Base-by-base conservation (phyloP, 2,888 invertebrate genomes). In the Drosophila mimica region DNA sequence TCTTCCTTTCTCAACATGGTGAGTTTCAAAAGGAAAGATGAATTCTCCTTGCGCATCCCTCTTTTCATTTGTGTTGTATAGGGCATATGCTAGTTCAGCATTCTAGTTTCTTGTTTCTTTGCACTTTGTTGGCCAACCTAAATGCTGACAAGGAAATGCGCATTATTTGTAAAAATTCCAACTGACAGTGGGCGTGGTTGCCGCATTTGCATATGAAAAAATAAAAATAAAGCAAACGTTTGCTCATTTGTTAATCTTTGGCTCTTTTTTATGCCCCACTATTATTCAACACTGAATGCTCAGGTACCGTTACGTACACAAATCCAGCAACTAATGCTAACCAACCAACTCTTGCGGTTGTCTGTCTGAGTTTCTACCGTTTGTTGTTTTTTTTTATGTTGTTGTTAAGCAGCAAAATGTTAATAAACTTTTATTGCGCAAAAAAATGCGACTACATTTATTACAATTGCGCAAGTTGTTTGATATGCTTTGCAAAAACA, bases 211-310 rank as follows among this genome's bases (percentile, higher is more conserved):
- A 85, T 88, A 72, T 70, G 43, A 66, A 56, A 73, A 66, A 70
- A 20, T 64, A 61, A 49, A 64, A 57, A 72, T 67, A 57, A 83
- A 69, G 57, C 75, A 70, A 76, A 71, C 51, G 69, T 72, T 73
- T 70, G 79, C 77, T 82, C 81, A 82, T 85, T 85, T 88, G 73
- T 77, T 82, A 85, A 85, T 84, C 81, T 84, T 54, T 67, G 52
- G 36, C 28, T 64, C 8, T 67, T 63, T 70, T 68, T 70, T 70
- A 72, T 77, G 68, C 77, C 70, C 85, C 76, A 71, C 79, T 79
- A 85, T 88, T 85, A 85, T 88, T 88, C 85, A 85, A 85, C 85
- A 83, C 76, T 82, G 75, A 88, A 80, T 85, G 83, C 83, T 79
- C 81, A 85, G 81, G 79, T 79, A 81, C 88, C 88, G 88, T 82